phyloP scores from a whole-genome alignment of 2,113 vertebrate genomes.

The Rhagologus leucostigma region DNA sequence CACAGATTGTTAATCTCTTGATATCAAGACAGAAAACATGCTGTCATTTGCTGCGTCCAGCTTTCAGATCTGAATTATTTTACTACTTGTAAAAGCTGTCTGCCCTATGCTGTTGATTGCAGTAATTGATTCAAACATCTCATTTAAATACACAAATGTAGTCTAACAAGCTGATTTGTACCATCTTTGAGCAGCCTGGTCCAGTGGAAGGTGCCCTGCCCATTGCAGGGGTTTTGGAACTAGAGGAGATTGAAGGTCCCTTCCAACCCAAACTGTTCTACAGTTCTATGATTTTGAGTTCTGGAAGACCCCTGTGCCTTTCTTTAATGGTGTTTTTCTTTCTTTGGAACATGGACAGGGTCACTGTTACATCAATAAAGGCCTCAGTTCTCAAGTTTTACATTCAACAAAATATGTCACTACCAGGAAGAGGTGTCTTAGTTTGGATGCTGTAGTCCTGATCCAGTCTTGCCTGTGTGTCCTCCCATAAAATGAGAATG shows the following conservation, averaged over 20 bases:
- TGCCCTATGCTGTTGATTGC: background rate
- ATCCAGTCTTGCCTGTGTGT: background rate
- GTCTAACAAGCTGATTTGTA: background rate
- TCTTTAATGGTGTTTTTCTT: background rate
- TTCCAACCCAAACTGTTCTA: background rate
- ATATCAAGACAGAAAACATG: background rate
- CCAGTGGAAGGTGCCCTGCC: background rate
- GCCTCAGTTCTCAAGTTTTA: background rate
- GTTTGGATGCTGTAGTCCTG: background rate
- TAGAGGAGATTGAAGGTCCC: background rate
- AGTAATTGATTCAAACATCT: background rate
- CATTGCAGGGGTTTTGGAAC: background rate
- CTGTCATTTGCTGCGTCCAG: background rate
- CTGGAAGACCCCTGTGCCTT: background rate
- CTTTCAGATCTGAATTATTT: background rate
- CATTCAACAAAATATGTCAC: background rate
- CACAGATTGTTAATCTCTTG: background rate
- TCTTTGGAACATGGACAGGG: background rate
- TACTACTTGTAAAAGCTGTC: background rate
- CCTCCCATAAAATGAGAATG: background rate
- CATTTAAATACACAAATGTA: background rate
- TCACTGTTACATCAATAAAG: background rate
- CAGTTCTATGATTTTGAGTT: background rate
- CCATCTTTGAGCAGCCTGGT: background rate
- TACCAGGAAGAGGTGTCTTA: background rate